These are phyloP conservation scores for Bombus sylvicola DNA, from an alignment of 1,140 invertebrate genomes.

Conservation along the genomic window DNA sequence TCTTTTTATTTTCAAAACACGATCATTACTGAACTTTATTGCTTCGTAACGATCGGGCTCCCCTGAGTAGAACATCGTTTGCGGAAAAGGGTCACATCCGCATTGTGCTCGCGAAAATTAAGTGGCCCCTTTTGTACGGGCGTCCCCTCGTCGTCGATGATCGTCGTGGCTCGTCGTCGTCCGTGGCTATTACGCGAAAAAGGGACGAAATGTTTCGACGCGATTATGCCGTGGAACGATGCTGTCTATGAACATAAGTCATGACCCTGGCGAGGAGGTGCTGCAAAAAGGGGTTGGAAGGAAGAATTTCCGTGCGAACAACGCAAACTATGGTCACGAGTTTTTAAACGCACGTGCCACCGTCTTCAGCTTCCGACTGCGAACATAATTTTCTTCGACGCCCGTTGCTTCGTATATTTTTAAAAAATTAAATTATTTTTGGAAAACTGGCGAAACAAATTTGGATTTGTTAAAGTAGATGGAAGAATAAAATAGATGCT, in stretches of 20 bases:
- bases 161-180: slow-evolving; percentile 40
- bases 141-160: slow-evolving; percentile 26
- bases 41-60: slow-evolving; percentile 59
- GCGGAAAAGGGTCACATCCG: slow-evolving; percentile 60
- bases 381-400: neutral
- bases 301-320: slow-evolving; percentile 24
- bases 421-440: neutral
- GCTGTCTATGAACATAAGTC: slow-evolving; percentile 67
- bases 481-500: no score
- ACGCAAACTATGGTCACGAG: slow-evolving; percentile 16
- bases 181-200: slow-evolving; percentile 53
- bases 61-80: slow-evolving; percentile 44
- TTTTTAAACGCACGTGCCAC: slow-evolving; percentile 25
- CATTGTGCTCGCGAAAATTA: slow-evolving; percentile 60
- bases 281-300: slow-evolving; percentile 46
- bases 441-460: no score
- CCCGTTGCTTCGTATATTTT: neutral
- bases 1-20: slow-evolving; percentile 45
- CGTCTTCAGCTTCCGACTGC: neutral
- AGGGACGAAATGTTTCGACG: slow-evolving; percentile 29
- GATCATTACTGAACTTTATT: slow-evolving; percentile 65
- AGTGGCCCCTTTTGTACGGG: slow-evolving; percentile 54
- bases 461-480: no score
- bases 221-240: slow-evolving; percentile 59
- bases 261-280: slow-evolving; percentile 45